A percentile compares a stretch with the other conserved stretches of the same genome.
phyloP scores from a whole-genome alignment of 2,113 vertebrate genomes.

The Thermophis baileyi region DNA sequence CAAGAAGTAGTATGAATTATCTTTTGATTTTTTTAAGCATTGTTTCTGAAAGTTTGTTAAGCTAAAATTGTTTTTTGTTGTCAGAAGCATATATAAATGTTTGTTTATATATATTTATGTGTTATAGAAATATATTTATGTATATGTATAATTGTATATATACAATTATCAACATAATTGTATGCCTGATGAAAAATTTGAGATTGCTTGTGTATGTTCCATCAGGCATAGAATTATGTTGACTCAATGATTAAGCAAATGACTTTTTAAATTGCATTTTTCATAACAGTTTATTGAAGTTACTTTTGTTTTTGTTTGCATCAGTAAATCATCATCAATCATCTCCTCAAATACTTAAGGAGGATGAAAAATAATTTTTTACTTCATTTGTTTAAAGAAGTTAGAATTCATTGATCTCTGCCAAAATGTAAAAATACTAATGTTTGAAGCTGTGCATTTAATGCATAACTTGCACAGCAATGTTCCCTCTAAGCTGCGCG shows the following conservation, averaged over 20 bases:
- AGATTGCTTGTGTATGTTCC: neutral
- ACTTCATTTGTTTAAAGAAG: neutral
- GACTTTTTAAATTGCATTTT: constrained; percentile 4
- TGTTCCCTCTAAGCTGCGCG: too few relatives aligned
- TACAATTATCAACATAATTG: neutral
- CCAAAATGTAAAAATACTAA: neutral
- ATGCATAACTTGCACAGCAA: neutral
- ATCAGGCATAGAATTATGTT: neutral
- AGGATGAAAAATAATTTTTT: neutral
- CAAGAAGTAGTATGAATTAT: too few relatives aligned
- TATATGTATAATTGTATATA: neutral
- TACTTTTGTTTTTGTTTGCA: neutral
- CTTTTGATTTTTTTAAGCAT: too few relatives aligned
- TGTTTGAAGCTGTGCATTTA: neutral
- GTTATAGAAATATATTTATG: neutral
- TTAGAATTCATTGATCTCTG: too few relatives aligned
- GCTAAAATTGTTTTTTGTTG: neutral
- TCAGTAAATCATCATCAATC: constrained; percentile 2
- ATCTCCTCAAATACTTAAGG: neutral
- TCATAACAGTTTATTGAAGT: neutral
- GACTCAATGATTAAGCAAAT: constrained; percentile 12
- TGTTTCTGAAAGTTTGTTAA: too few relatives aligned
- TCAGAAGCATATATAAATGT: neutral
- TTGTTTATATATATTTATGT: too few relatives aligned
- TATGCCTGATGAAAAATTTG: neutral